Percentiles rank a stretch among this genome's conserved stretches.
These are phyloP conservation scores for Brachionus plicatilis DNA, from an alignment of 1,140 invertebrate species.

Conservation along the genomic window DNA sequence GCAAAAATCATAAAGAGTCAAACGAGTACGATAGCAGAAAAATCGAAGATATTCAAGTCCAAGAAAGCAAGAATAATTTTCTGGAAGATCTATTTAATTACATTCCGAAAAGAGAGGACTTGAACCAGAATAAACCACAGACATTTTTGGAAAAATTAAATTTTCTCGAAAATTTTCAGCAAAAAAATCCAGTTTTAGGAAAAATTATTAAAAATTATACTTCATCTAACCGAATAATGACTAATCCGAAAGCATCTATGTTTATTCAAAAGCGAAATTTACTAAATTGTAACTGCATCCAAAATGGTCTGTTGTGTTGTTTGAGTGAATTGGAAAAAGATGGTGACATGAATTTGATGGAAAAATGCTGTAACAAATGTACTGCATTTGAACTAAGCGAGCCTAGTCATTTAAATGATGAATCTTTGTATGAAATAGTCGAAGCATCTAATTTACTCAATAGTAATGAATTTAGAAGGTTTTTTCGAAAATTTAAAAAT, in stretches of 20 bases:
- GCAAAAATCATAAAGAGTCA: not conserved
- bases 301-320: not conserved
- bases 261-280: not conserved
- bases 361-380: conserved; percentile 11
- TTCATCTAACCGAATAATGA: not conserved
- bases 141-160: not conserved
- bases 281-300: not conserved
- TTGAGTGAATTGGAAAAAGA: not conserved
- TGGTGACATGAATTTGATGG: not conserved
- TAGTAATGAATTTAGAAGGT: not conserved
- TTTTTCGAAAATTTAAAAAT: not conserved
- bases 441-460: conserved; percentile 1
- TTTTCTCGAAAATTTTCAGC: not conserved
- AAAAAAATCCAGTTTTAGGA: not conserved
- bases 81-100: conserved; percentile 9
- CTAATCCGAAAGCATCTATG: not conserved
- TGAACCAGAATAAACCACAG: not conserved
- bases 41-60: not conserved
- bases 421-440: not conserved
- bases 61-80: not conserved
- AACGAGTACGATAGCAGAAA: not conserved
- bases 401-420: not conserved
- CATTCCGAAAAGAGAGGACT: not conserved
- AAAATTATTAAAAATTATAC: not conserved
- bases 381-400: not conserved